Percentiles rank a stretch among this genome's conserved stretches.
Conservation (phyloP, 2,113 vertebrate species). For the Oncorhynchus gorbuscha region DNA sequence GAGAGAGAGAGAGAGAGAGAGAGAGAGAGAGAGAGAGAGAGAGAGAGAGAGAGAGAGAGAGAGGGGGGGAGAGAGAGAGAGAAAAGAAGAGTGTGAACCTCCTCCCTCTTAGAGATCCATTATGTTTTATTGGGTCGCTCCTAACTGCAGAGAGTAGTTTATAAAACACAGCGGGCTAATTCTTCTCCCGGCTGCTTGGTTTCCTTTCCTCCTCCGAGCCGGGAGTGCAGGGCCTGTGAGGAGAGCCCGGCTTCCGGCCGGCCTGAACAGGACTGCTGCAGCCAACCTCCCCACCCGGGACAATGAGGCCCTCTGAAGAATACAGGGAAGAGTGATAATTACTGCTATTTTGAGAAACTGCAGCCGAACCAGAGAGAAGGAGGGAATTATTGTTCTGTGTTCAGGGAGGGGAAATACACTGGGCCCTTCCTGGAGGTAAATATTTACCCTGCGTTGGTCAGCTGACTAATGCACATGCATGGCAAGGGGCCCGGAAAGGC, state of each 20-base stretch:
- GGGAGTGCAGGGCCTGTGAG: background rate
- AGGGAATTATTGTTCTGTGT: conserved; percentile 73
- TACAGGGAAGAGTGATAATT: conserved; percentile 84
- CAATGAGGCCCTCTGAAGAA: conserved; percentile 70
- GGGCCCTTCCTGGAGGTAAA: conserved; percentile 70
- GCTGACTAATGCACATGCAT: conserved; percentile 69
- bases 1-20: no score
- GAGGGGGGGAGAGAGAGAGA: no score
- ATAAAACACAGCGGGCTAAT: background rate
- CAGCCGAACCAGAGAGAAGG: conserved; percentile 54
- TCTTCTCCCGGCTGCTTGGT: background rate
- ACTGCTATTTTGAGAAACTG: conserved; percentile 70
- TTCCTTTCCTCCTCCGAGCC: conserved; percentile 10
- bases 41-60: no score
- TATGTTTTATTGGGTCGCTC: no score
- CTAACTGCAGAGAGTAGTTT: conserved; percentile 1
- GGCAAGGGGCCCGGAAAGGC: conserved; percentile 22
- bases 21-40: no score
- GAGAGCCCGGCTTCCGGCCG: conserved; percentile 30
- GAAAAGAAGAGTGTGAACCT: no score
- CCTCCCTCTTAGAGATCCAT: no score
- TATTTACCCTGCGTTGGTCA: conserved; percentile 69
- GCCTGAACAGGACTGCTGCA: no score
- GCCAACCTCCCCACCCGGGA: conserved; percentile 18
- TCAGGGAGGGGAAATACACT: conserved; percentile 75